These are phyloP conservation scores for Teleopsis dalmanni DNA, from an alignment of 1,140 invertebrate genomes.

Conservation along the genomic window DNA sequence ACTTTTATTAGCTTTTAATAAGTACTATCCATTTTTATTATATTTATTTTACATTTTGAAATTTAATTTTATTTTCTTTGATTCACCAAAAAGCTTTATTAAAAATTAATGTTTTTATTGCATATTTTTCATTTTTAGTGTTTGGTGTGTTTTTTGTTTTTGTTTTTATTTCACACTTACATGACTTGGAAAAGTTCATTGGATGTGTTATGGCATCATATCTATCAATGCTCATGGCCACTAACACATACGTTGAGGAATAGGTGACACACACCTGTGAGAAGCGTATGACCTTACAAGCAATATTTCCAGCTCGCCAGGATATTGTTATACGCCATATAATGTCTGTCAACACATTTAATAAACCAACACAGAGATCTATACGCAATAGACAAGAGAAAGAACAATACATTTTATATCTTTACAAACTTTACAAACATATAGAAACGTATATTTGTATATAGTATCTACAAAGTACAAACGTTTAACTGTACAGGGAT, in stretches of 20 bases:
- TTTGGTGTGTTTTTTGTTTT: no score
- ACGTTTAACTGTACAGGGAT: no score
- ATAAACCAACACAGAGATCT: slow-evolving; percentile 82
- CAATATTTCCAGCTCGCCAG: slow-evolving; percentile 80
- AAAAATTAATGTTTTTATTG: no score
- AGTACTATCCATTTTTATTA: no score
- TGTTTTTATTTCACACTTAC: slow-evolving; percentile 71
- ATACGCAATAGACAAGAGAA: slow-evolving; percentile 36
- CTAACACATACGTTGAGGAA: slow-evolving; percentile 89
- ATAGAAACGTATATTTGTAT: no score
- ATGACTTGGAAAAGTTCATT: slow-evolving; percentile 89
- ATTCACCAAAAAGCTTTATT: no score
- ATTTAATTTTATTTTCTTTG: no score
- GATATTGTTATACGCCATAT: slow-evolving; percentile 78
- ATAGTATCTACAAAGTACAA: no score
- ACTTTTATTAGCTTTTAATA: no score
- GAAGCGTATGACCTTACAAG: slow-evolving; percentile 80
- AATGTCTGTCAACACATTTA: slow-evolving; percentile 81
- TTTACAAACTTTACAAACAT: no score
- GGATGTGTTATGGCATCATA: slow-evolving; percentile 92
- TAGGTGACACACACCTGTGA: slow-evolving; percentile 78
- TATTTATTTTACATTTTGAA: no score
- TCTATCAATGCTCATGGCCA: slow-evolving; percentile 88
- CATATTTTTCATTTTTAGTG: no score
- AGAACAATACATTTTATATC: neutral